These are phyloP conservation scores for Embiotoca jacksoni DNA, from an alignment of 2,113 vertebrate species.

Conservation along the genomic window DNA sequence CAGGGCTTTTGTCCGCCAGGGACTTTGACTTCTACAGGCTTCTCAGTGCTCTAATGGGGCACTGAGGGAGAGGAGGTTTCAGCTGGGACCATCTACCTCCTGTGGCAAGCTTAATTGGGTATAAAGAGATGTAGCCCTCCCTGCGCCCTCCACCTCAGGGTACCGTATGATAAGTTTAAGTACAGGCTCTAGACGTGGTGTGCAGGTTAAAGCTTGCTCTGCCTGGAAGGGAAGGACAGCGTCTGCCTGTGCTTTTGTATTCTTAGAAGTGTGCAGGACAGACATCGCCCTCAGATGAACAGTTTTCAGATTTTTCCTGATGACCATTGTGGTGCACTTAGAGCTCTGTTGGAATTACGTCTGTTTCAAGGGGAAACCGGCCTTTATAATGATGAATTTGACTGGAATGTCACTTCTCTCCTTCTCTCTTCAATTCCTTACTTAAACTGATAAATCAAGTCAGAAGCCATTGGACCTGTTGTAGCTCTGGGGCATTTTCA, in stretches of 20 bases:
- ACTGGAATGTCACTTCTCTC: constrained; percentile 48
- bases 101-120: constrained; percentile 82
- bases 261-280: constrained; percentile 38
- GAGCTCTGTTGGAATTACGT: constrained; percentile 47
- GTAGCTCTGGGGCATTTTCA: constrained; percentile 29
- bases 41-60: constrained; percentile 83
- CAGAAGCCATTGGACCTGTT: constrained; percentile 33
- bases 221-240: constrained; percentile 34
- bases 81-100: constrained; percentile 67
- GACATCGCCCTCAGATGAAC: constrained; percentile 47
- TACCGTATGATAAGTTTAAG: constrained; percentile 74
- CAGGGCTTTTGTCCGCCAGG: constrained; percentile 72
- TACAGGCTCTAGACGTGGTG: constrained; percentile 65
- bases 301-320: constrained; percentile 50
- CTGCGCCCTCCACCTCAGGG: constrained; percentile 68
- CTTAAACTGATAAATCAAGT: constrained; percentile 74
- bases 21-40: constrained; percentile 68
- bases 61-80: constrained; percentile 74
- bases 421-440: constrained; percentile 52
- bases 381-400: constrained; percentile 69
- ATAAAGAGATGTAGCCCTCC: constrained; percentile 73
- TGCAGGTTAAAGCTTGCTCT: constrained; percentile 66
- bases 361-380: constrained; percentile 69
- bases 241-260: constrained; percentile 36
- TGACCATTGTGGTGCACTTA: constrained; percentile 55